Conservation (phyloP, 1,140 invertebrate species). For the Drosophila erecta region DNA sequence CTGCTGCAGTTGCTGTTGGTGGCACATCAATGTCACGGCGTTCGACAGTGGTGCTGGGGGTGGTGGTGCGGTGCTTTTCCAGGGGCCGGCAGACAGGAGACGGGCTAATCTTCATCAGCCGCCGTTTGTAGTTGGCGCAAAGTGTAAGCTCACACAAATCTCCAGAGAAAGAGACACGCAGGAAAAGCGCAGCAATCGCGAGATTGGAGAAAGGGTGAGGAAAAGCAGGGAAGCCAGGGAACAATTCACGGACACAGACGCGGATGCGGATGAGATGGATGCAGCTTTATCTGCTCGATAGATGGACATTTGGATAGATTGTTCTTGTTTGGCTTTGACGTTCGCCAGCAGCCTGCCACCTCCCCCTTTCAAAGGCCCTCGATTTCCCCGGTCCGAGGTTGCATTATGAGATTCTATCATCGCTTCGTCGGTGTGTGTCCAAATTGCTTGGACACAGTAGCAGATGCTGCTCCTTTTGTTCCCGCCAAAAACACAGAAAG, state of each 20-base stretch:
- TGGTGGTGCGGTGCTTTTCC: constrained; percentile 6
- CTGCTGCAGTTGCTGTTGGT: constrained; percentile 60
- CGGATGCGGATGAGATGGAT: constrained; percentile 45
- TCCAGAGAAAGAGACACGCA: constrained; percentile 37
- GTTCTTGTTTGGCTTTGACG: constrained; percentile 83
- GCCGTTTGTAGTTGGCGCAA: constrained; percentile 80
- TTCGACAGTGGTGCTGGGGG: constrained; percentile 33
- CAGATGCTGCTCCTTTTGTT: constrained; percentile 26
- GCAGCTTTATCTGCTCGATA: constrained; percentile 81
- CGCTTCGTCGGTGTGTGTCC: constrained; percentile 56
- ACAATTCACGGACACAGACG: constrained; percentile 5
- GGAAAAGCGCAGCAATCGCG: background rate
- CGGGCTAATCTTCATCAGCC: constrained; percentile 79
- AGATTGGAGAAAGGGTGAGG: constrained; percentile 20
- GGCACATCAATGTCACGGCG: constrained; percentile 69
- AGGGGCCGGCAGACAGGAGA: constrained; percentile 37
- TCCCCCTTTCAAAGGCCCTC: constrained; percentile 10
- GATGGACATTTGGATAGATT: constrained; percentile 84
- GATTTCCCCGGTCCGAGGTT: constrained; percentile 2
- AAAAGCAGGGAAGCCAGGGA: constrained; percentile 3
- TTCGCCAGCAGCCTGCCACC: constrained; percentile 31
- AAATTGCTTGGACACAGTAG: constrained; percentile 73
- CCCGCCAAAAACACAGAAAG: constrained; percentile 4
- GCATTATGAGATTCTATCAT: constrained; percentile 80
- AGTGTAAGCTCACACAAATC: constrained; percentile 81